Percentiles rank a stretch among this genome's conserved stretches.
These are phyloP conservation scores for Lepilemur ruficaudatus DNA, from an alignment of 2,797 vertebrate genomes.

Conservation along the genomic window DNA sequence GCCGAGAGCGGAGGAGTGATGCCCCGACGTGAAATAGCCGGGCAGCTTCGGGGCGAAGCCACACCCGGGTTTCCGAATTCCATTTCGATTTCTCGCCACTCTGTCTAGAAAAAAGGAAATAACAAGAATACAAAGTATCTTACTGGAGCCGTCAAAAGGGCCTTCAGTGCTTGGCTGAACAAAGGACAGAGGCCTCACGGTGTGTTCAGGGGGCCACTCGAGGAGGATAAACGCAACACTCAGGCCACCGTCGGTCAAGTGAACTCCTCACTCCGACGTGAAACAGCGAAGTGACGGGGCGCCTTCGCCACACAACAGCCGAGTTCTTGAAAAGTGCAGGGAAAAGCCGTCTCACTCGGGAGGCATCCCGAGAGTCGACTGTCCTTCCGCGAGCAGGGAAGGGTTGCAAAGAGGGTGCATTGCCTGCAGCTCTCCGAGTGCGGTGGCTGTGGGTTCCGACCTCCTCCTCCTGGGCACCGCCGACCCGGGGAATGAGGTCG, in stretches of 20 bases:
- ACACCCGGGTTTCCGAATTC: not conserved
- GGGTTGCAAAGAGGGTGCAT: rapidly evolving
- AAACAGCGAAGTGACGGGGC: not conserved
- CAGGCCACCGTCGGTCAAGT: not conserved
- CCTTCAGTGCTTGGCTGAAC: rapidly evolving
- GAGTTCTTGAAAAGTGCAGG: not conserved
- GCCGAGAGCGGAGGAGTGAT: rapidly evolving
- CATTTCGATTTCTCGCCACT: not conserved
- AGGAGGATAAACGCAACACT: not conserved
- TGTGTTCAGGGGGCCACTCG: no score
- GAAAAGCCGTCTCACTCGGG: not conserved
- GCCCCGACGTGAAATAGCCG: rapidly evolving
- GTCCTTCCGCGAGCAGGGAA: rapidly evolving
- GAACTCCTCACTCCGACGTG: not conserved
- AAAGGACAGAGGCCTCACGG: not conserved
- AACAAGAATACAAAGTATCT: not conserved
- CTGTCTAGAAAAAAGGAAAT: not conserved
- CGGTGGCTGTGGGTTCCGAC: not conserved
- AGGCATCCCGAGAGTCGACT: rapidly evolving
- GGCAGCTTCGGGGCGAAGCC: rapidly evolving
- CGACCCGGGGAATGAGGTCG: rapidly evolving
- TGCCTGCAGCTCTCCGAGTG: rapidly evolving
- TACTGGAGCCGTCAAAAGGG: not conserved
- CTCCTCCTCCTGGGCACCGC: rapidly evolving
- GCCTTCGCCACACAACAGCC: not conserved